Evolutionary conservation across 2,797 vertebrate species (phyloP), one percentile per base, ranked within the genome.

Genomic region (Tinamus major): DNA sequence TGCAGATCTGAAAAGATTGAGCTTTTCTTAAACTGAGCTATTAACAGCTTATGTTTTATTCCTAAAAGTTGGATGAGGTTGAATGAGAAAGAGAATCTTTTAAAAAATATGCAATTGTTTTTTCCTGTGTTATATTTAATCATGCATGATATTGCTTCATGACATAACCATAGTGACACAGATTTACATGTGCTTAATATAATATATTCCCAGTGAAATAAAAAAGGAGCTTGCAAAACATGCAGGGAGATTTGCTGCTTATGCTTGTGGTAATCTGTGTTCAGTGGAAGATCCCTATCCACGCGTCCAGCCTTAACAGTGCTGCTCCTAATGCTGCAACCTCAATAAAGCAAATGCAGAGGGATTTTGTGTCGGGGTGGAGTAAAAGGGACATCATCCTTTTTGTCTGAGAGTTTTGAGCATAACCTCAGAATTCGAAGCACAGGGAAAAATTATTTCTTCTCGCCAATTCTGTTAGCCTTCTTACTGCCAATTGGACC

Each of bases 151-250:
- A 95, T 91, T 95, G 31, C 70, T 85, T 95, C 89, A 90, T 94
- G 90, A 81, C 89, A 75, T 81, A 93, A 94, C 95, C 94, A 96
- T 96, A 95, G 94, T 91, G 92, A 96, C 94, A 95, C 61, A 95
- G 95, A 97, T 96, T 96, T 94, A 78, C 64, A 72, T 1, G 33
- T 61, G 62, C 84, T 95, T 93, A 88, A 62, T 65, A 90, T 69
- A 92, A 92, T 93, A 95, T 74, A 74, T 95, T 94, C 72, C 61
- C 67, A 41, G 72, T 78, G 86, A 82, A 91, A 91, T 87, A 81
- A 93, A 70, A 65, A 85, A 74, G 69, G 62, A 76, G 85, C 80
- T 83, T 88, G 89, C 69, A 93, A 61, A 93, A 96, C 92, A 79
- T 49, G 83, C 80, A 62, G 76, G 88, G 84, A 94, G 89, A 95